Conservation (phyloP, 2,888 invertebrate species). For the Bruchidius siliquastri region DNA sequence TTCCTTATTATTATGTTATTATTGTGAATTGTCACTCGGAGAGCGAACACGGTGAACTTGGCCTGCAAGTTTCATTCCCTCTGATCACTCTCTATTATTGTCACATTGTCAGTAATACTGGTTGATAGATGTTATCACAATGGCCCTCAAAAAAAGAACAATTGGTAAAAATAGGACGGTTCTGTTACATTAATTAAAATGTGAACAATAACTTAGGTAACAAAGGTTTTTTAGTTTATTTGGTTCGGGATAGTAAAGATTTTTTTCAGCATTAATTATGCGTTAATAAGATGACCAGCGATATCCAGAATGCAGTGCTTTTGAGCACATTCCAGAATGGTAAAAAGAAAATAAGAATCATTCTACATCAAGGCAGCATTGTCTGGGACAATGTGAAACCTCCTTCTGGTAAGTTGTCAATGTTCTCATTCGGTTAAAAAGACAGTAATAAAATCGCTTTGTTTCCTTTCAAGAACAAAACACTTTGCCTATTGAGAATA, state of each 20-base stretch:
- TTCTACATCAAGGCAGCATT: slow-evolving; percentile 58
- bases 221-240: not conserved
- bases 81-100: too few species aligned
- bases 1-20: too few species aligned
- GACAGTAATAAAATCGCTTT: not conserved
- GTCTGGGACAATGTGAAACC: slow-evolving; percentile 60
- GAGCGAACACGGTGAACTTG: too few species aligned
- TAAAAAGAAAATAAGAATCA: slow-evolving; percentile 59
- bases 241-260: too few species aligned
- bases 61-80: too few species aligned
- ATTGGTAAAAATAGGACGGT: not conserved
- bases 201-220: not conserved
- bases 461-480: slow-evolving; percentile 48
- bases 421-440: not conserved
- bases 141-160: not conserved
- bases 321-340: slow-evolving; percentile 55
- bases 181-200: not conserved
- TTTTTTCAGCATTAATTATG: not conserved
- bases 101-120: not conserved
- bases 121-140: not conserved
- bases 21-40: too few species aligned
- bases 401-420: slow-evolving; percentile 51
- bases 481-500: slow-evolving; percentile 54
- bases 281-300: slow-evolving; percentile 28
- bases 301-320: slow-evolving; percentile 39